These are phyloP conservation scores for Diaphora mendica DNA, from an alignment of 2,888 invertebrate genomes.

Conservation along the genomic window DNA sequence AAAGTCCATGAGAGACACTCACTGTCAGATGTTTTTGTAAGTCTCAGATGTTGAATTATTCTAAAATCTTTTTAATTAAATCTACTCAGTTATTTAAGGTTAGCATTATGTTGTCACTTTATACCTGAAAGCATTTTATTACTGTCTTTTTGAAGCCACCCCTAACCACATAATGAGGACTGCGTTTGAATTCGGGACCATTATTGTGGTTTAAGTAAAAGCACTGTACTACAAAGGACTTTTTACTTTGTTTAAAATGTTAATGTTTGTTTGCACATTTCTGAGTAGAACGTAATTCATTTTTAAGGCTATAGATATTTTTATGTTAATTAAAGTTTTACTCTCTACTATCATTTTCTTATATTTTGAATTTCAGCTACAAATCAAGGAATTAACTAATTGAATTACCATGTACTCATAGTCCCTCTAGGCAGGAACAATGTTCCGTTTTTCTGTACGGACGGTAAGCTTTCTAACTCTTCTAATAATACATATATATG, in stretches of 20 bases:
- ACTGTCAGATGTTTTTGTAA: background rate
- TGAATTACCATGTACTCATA: too few species aligned
- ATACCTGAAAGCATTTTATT: constrained; percentile 56
- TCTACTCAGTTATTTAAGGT: constrained; percentile 19
- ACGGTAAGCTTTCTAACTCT: too few species aligned
- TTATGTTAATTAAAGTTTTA: background rate
- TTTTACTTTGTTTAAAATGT: constrained; percentile 40
- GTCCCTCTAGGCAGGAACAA: too few species aligned
- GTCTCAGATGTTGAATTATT: background rate
- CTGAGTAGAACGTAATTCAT: background rate
- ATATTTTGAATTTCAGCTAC: too few species aligned
- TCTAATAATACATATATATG: too few species aligned
- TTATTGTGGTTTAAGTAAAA: constrained; percentile 65
- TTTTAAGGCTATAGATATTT: background rate
- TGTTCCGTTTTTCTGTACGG: too few species aligned
- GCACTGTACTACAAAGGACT: constrained; percentile 43
- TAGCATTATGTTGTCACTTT: constrained; percentile 35
- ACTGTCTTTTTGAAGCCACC: constrained; percentile 55
- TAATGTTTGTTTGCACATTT: constrained; percentile 16
- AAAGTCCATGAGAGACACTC: background rate
- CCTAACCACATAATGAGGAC: constrained; percentile 62
- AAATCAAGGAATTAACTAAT: too few species aligned
- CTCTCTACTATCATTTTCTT: background rate
- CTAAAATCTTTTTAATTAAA: background rate
- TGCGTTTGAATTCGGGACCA: constrained; percentile 58